Percentiles rank a stretch among this genome's conserved stretches.
These are phyloP conservation scores for Acanthoscelides obtectus DNA, from an alignment of 2,888 invertebrate genomes.

Conservation along the genomic window DNA sequence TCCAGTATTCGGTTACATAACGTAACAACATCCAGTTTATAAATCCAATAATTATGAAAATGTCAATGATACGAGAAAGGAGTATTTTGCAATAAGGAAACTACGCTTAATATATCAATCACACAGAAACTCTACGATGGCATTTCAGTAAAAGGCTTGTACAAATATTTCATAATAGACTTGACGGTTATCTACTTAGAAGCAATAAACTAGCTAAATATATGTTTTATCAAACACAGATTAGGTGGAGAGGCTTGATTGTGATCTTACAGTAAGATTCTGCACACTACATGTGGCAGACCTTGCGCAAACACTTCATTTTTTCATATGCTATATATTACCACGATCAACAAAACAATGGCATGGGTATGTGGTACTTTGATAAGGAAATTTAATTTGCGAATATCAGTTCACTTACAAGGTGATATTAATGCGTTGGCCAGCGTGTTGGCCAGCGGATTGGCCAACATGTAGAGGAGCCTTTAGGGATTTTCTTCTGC, in stretches of 20 bases:
- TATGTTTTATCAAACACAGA: background rate
- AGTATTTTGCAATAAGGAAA: background rate
- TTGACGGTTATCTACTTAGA: background rate
- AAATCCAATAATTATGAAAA: background rate
- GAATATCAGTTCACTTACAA: background rate
- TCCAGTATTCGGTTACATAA: background rate
- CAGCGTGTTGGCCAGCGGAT: no score
- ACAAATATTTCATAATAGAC: background rate
- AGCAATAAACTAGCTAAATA: background rate
- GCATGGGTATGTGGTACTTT: background rate
- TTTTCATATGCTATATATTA: background rate
- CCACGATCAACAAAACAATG: background rate
- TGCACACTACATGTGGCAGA: background rate
- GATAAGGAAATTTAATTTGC: background rate
- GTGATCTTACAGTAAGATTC: background rate
- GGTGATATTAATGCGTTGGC: background rate
- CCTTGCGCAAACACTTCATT: background rate
- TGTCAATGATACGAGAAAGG: background rate
- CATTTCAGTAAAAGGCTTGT: background rate
- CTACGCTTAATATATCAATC: background rate
- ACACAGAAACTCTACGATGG: background rate
- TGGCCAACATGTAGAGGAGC: no score
- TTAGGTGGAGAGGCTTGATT: background rate
- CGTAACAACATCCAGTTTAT: background rate
- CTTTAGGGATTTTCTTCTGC: no score